Evolutionary conservation across 2,888 invertebrate species (phyloP).

Genomic region (Epistrophella euchroma): DNA sequence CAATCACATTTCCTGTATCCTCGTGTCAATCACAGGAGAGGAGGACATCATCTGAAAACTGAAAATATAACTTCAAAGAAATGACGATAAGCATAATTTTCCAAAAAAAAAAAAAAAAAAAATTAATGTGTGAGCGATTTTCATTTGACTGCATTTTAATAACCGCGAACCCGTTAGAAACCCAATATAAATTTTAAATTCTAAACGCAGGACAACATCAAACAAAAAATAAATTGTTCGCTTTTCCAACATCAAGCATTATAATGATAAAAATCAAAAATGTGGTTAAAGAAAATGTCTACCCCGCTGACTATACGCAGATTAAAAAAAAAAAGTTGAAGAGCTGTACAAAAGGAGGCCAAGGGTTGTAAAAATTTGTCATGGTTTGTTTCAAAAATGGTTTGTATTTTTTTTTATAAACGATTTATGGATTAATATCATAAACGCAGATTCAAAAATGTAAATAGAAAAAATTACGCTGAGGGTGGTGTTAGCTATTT

Average conservation of each 20-base stretch:
- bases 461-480: constrained; percentile 54
- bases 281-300: constrained; percentile 35
- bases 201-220: constrained; percentile 27
- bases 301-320: constrained; percentile 48
- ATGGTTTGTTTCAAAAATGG: constrained; percentile 46
- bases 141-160: constrained; percentile 70
- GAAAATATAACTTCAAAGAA: constrained; percentile 3
- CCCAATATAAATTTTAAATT: constrained; percentile 28
- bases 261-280: constrained; percentile 50
- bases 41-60: constrained; percentile 33
- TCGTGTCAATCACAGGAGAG: constrained; percentile 52
- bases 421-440: constrained; percentile 38
- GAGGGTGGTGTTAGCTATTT: constrained; percentile 42
- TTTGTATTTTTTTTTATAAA: constrained; percentile 57
- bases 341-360: constrained; percentile 49
- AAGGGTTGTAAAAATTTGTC: constrained; percentile 56
- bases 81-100: constrained; percentile 1
- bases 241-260: constrained; percentile 22
- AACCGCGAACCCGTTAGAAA: constrained; percentile 59
- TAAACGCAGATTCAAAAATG: constrained; percentile 50
- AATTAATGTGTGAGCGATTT: constrained; percentile 58
- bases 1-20: constrained; percentile 46
- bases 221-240: constrained; percentile 15
- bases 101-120: constrained; percentile 5
- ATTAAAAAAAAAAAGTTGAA: constrained; percentile 28